Conservation (phyloP, 2,888 invertebrate species). For the Brenthis daphne region DNA sequence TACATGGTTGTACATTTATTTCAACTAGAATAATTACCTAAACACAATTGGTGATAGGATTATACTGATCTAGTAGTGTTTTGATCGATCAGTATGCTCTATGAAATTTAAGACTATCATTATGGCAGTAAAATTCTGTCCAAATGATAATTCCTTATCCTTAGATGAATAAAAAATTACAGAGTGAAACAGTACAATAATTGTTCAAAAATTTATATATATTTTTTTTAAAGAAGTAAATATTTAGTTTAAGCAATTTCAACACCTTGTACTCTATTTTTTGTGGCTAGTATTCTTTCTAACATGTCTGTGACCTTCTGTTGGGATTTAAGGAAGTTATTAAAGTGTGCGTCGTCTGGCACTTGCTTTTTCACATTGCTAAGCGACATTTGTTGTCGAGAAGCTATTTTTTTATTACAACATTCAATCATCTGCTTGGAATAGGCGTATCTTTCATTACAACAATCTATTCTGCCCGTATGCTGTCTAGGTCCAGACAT, state of each 20-base stretch:
- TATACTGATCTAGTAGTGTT: too few species aligned
- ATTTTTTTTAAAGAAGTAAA: not conserved
- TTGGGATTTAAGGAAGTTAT: conserved; percentile 65
- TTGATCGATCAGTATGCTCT: too few species aligned
- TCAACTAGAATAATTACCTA: too few species aligned
- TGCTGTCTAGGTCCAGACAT: conserved; percentile 19
- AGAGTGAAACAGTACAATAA: too few species aligned
- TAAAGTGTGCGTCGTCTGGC: conserved; percentile 60
- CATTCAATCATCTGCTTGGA: conserved; percentile 38
- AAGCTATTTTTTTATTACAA: conserved; percentile 46
- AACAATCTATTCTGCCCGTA: conserved; percentile 37
- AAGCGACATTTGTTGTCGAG: conserved; percentile 59
- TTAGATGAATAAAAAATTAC: too few species aligned
- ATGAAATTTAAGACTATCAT: too few species aligned
- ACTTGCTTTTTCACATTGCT: conserved; percentile 46
- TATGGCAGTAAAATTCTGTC: too few species aligned
- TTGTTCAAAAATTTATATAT: not conserved
- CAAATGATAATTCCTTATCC: too few species aligned
- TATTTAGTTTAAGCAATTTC: conserved; percentile 45
- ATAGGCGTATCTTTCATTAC: conserved; percentile 39
- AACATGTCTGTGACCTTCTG: conserved; percentile 72
- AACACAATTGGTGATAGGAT: too few species aligned
- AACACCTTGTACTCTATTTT: conserved; percentile 50
- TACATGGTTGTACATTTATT: too few species aligned
- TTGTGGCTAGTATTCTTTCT: conserved; percentile 59